phyloP scores from a whole-genome alignment of 2,797 vertebrate species.

The Rhynchonycteris naso region DNA sequence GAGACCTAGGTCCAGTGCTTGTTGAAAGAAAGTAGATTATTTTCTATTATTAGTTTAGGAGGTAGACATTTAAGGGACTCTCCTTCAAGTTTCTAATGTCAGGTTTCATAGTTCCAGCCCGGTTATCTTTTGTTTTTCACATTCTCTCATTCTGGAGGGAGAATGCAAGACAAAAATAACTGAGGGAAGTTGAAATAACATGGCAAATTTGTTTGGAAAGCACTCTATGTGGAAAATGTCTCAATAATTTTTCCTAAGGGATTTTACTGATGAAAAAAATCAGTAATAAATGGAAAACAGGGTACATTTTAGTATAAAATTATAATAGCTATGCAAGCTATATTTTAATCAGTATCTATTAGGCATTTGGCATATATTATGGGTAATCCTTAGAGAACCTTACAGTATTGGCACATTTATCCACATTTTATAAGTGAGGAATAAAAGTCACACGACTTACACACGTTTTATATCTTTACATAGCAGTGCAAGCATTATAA shows the following conservation, averaged over 20 bases:
- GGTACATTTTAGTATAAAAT: not conserved
- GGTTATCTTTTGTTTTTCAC: not conserved
- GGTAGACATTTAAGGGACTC: not conserved
- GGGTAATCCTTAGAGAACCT: not conserved
- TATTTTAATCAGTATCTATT: not conserved
- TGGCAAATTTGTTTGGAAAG: not conserved
- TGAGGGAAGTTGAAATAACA: not conserved
- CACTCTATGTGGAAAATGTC: not conserved
- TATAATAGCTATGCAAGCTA: not conserved
- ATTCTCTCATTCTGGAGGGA: not conserved
- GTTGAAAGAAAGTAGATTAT: not conserved
- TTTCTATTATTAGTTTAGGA: not conserved
- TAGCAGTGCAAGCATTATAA: not conserved
- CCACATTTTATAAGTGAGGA: not conserved
- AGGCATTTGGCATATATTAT: not conserved
- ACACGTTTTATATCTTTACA: not conserved
- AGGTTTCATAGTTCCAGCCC: not conserved
- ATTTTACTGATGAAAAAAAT: not conserved
- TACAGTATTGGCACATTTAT: not conserved
- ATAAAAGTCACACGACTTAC: not conserved
- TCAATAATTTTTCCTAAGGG: not conserved
- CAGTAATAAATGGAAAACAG: not conserved
- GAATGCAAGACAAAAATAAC: not conserved
- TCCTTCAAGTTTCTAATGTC: not conserved
- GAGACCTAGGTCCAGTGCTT: not conserved